Conservation (phyloP, 2,113 vertebrate genomes). For the Rhynchomys soricoides region DNA sequence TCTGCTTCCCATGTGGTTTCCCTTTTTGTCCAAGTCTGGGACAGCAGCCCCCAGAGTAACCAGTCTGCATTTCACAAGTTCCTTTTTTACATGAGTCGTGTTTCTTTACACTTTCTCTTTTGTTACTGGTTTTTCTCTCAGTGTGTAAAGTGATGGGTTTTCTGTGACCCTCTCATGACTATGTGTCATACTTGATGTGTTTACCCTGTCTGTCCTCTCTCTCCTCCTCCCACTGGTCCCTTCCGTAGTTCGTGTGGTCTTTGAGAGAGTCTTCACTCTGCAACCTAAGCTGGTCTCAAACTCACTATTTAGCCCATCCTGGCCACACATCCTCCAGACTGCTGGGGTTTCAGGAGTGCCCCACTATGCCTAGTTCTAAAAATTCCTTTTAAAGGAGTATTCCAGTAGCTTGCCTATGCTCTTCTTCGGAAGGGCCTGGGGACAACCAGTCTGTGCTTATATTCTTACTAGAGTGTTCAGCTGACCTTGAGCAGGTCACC, state of each 20-base stretch:
- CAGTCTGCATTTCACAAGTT: background rate
- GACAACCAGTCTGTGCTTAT: background rate
- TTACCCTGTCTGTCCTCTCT: background rate
- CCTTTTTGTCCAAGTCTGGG: background rate
- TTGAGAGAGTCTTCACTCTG: background rate
- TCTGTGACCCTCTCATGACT: background rate
- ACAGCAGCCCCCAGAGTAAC: background rate
- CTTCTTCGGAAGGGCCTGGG: background rate
- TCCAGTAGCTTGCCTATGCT: background rate
- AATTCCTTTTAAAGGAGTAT: background rate
- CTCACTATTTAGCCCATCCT: no score
- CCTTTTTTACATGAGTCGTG: background rate
- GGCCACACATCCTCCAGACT: background rate
- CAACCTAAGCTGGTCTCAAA: background rate
- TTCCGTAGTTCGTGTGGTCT: background rate
- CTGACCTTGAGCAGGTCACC: background rate
- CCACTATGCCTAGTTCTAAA: background rate
- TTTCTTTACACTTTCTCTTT: background rate
- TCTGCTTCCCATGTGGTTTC: background rate
- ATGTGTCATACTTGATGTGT: background rate
- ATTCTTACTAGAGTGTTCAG: background rate
- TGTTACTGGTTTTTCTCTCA: no score
- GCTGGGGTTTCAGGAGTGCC: background rate
- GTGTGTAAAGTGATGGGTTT: background rate
- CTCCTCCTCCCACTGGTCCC: background rate